Evolutionary conservation across 2,888 invertebrate genomes (phyloP), one percentile per base, ranked within the genome.

Genomic region (Epinotia brunnichana): DNA sequence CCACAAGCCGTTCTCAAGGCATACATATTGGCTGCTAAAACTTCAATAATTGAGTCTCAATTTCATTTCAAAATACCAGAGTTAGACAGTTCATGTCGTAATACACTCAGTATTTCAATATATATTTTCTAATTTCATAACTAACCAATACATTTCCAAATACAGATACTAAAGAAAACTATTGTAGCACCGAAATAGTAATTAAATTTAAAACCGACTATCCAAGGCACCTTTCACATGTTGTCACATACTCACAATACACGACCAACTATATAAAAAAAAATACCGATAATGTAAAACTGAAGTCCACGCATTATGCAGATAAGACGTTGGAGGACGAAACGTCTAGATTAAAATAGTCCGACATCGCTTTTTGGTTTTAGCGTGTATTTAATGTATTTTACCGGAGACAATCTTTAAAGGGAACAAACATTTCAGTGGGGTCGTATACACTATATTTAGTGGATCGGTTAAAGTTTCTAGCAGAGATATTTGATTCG

Each of bases 11-110:
- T 78, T 85, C 85, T 83, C 87, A 82, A 83, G 77, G 82, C 88
- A 83, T 89, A 89, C 87, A 90, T 89, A 90, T 89, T 89, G 90
- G 90, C 89, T 85, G 78, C 69, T 61, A 56, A 44, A 54, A 62
- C 21, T 44, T 11, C 41, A 54, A 61, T 41, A 51, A 19, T 15
- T 60, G 2, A 61, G 5, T 61, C 13, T 29, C 60, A 53, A 53
- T n/a, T 66, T 19, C 39, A 54, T 64, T 54, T 24, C 21, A 1
- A 19, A 66, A 15, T 39, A 54, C 11, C 35, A 35, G 9, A n/a
- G 15, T 9, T 54, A 64, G 48, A 48, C n/a, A 15, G 53, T 17
- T 35, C 13, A 35, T 53, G 15, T 53, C 35, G 39, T 19, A 39
- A 54, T 7, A 21, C 24, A 54, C 13, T 64, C 13, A 19, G 0